phyloP scores from a whole-genome alignment of 2,797 vertebrate genomes.

The Pantherophis alleghaniensis region DNA sequence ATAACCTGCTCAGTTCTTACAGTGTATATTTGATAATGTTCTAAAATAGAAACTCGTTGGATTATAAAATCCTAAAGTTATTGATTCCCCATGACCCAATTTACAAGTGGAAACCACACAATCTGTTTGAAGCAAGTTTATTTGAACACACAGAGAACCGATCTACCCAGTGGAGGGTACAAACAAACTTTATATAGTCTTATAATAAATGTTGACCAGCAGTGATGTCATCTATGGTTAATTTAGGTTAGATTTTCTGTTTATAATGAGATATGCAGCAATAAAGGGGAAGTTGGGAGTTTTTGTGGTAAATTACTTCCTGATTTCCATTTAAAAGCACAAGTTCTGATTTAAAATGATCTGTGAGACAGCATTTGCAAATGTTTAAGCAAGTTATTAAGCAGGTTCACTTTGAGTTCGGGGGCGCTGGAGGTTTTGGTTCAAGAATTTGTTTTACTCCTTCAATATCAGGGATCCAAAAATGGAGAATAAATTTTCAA shows the following conservation, averaged over 20 bases:
- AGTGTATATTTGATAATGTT: neutral
- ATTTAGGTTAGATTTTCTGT: neutral
- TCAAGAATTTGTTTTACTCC: neutral
- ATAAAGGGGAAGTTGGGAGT: neutral
- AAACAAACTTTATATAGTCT: neutral
- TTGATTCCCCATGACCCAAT: neutral
- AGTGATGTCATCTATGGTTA: neutral
- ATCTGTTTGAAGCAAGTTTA: neutral
- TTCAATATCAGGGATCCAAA: neutral
- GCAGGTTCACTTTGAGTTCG: neutral
- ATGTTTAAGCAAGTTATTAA: neutral
- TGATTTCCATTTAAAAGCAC: neutral
- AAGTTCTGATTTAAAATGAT: neutral
- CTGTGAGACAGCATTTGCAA: neutral
- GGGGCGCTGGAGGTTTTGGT: neutral
- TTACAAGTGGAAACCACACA: neutral
- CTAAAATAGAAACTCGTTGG: neutral
- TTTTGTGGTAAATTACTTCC: neutral
- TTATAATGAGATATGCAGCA: neutral
- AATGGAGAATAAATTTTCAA: neutral
- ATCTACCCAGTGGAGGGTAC: neutral
- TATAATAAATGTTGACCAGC: neutral
- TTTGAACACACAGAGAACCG: neutral
- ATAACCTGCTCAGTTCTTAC: neutral
- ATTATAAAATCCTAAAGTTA: neutral